These are phyloP conservation scores for Hippoglossus stenolepis DNA, from an alignment of 2,113 vertebrate genomes.

Conservation along the genomic window DNA sequence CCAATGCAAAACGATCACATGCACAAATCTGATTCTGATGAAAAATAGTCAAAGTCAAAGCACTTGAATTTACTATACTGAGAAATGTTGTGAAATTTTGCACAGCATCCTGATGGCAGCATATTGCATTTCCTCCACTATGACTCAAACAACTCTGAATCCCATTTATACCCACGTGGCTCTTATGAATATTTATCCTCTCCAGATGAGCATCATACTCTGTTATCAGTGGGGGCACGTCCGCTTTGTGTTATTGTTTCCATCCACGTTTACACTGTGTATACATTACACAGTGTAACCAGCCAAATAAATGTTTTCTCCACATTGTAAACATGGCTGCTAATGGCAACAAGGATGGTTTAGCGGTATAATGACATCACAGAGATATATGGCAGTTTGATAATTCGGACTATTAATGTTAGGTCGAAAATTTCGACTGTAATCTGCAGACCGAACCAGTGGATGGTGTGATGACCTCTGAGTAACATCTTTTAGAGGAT, in stretches of 20 bases:
- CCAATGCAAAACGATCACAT: no score
- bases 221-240: conserved; percentile 31
- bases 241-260: conserved; percentile 46
- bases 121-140: conserved; percentile 10
- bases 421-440: neutral
- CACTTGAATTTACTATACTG: conserved; percentile 10
- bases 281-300: conserved; percentile 33
- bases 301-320: conserved; percentile 57
- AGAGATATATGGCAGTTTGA: neutral
- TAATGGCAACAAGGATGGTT: conserved; percentile 5
- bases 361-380: neutral
- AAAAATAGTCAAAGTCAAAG: conserved; percentile 9
- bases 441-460: neutral
- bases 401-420: neutral
- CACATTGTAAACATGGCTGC: conserved; percentile 24
- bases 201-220: conserved; percentile 17
- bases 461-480: neutral
- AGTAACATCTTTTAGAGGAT: neutral
- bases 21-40: conserved; percentile 32
- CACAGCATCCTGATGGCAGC: conserved; percentile 1
- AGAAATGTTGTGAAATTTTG: conserved; percentile 8
- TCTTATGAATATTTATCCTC: conserved; percentile 47
- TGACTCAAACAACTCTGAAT: conserved; percentile 28
- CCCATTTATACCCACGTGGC: conserved; percentile 11
- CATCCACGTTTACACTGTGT: conserved; percentile 36